phyloP scores from a whole-genome alignment of 2,797 vertebrate genomes.

The Lates japonicus region DNA sequence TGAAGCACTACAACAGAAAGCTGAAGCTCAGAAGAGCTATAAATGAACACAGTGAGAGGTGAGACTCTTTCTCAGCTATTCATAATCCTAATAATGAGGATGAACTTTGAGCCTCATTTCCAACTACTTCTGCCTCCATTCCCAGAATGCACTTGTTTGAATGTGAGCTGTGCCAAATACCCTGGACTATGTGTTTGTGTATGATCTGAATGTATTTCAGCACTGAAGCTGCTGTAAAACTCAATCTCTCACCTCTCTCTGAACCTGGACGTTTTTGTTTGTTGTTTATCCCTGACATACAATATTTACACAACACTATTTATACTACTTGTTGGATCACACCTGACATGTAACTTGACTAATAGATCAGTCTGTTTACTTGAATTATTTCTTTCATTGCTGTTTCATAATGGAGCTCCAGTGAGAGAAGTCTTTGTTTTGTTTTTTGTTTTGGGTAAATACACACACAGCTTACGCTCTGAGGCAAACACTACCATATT shows the following conservation, averaged over 20 bases:
- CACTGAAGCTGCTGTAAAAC: not conserved
- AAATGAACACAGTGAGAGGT: too few relatives aligned
- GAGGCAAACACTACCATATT: conserved; percentile 14
- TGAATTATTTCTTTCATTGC: conserved; percentile 46
- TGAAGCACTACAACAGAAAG: too few relatives aligned
- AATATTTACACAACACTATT: conserved; percentile 48
- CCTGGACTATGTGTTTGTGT: not conserved
- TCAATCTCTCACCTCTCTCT: conserved; percentile 16
- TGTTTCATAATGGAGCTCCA: conserved; percentile 18
- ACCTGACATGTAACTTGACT: conserved; percentile 26
- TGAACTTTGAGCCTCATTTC: not conserved
- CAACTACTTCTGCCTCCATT: not conserved
- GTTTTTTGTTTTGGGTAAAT: not conserved
- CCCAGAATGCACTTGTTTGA: conserved; percentile 21
- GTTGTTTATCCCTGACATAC: not conserved
- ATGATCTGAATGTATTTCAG: too few relatives aligned
- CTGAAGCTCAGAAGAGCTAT: too few relatives aligned
- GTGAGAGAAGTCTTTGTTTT: conserved; percentile 3
- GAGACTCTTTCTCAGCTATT: not conserved
- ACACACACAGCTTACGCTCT: conserved; percentile 1
- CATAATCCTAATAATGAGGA: not conserved
- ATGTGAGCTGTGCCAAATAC: not conserved
- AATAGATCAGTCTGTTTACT: conserved; percentile 48
- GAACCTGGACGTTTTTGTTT: not conserved
- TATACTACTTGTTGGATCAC: conserved; percentile 37